These are phyloP conservation scores for Synodontis membranacea DNA, from an alignment of 2,113 vertebrate species.

Conservation along the genomic window DNA sequence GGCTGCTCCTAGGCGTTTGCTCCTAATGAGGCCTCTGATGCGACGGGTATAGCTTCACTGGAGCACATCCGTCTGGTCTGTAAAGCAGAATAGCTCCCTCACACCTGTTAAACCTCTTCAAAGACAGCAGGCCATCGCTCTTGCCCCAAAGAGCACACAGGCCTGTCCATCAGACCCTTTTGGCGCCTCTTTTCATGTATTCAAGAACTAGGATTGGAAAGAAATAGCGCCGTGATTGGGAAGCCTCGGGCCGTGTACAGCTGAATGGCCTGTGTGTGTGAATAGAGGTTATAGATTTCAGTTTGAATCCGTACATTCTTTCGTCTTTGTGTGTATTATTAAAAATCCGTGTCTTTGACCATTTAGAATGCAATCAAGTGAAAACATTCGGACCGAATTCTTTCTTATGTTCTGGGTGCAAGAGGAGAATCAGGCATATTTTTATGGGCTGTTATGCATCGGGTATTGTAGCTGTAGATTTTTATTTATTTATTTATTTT, in stretches of 20 bases:
- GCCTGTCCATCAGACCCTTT: conserved; percentile 45
- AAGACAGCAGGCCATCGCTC: conserved; percentile 27
- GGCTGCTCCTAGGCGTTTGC: not conserved
- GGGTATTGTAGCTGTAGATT: not conserved
- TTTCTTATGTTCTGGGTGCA: not conserved
- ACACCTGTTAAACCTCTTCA: conserved; percentile 51
- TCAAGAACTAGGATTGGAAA: conserved; percentile 18
- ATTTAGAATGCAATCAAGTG: conserved; percentile 28
- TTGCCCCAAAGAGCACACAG: conserved; percentile 38
- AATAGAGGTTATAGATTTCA: conserved; percentile 41
- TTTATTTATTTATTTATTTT: too few relatives aligned
- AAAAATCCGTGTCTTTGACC: conserved; percentile 28
- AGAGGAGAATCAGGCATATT: not conserved
- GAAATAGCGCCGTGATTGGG: conserved; percentile 27
- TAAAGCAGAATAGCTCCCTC: conserved; percentile 13
- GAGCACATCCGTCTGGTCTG: conserved; percentile 26
- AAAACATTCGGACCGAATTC: conserved; percentile 16
- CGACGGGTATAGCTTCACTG: conserved; percentile 8
- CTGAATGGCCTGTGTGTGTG: conserved; percentile 27
- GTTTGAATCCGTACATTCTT: conserved; percentile 37
- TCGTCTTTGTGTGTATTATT: conserved; percentile 31
- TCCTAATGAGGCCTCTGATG: conserved; percentile 42
- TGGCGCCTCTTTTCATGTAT: conserved; percentile 34
- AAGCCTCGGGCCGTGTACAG: conserved; percentile 18
- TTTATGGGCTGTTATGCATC: not conserved